phyloP scores from a whole-genome alignment of 2,797 vertebrate species.

The Hoplostethus mediterraneus region DNA sequence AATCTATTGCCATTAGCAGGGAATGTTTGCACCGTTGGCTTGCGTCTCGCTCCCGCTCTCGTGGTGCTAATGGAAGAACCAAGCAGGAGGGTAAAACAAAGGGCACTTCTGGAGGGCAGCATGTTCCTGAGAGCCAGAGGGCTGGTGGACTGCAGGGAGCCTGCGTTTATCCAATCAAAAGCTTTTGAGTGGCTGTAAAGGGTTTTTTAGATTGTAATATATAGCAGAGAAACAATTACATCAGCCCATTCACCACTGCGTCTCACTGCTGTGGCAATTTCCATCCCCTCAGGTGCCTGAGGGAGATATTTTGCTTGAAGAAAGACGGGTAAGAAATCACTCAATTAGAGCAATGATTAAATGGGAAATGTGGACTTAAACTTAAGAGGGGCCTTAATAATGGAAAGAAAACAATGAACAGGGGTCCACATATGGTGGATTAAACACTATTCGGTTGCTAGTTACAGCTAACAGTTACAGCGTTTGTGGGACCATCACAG shows the following conservation, averaged over 20 bases:
- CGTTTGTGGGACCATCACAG: background rate
- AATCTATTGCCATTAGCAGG: constrained; percentile 36
- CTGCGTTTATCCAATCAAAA: constrained; percentile 49
- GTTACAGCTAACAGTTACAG: background rate
- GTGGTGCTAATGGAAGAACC: constrained; percentile 49
- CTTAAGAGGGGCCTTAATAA: too few species aligned
- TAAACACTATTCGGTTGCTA: background rate
- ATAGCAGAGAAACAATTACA: constrained; percentile 39
- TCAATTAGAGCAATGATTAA: too few species aligned
- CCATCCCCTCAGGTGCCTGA: constrained; percentile 5
- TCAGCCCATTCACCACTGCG: constrained; percentile 23
- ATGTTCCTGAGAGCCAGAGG: constrained; percentile 40
- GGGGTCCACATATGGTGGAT: too few species aligned
- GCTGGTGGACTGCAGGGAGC: constrained; percentile 41
- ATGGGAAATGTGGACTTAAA: too few species aligned
- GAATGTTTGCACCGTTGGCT: constrained; percentile 47
- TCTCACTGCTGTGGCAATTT: constrained; percentile 22
- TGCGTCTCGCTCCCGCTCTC: constrained; percentile 7
- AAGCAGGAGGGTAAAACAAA: constrained; percentile 24
- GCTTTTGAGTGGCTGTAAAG: constrained; percentile 52
- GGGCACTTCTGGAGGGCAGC: constrained; percentile 30
- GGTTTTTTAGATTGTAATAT: constrained; percentile 43
- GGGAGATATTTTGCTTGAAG: background rate
- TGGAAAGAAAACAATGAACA: too few species aligned
- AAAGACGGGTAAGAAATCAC: background rate